These are phyloP conservation scores for Sciurus vulgaris DNA, from an alignment of 2,797 vertebrate species.

Conservation along the genomic window DNA sequence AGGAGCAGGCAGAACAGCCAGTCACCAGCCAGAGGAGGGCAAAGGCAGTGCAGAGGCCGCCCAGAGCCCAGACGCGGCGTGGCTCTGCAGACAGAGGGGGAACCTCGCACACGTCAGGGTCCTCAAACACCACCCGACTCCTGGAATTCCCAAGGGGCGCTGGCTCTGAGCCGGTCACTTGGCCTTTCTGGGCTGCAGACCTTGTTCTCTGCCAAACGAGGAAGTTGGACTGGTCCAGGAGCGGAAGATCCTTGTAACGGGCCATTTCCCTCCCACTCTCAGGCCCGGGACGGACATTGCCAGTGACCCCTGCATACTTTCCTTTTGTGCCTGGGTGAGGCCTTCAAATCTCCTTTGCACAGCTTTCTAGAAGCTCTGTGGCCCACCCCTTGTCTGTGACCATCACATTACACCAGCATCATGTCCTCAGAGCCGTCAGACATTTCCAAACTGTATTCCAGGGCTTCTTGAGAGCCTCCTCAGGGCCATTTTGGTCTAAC, in stretches of 20 bases:
- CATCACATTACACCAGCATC: neutral
- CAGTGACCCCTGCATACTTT: neutral
- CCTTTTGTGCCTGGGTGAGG: neutral
- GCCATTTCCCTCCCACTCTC: neutral
- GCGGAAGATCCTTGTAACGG: neutral
- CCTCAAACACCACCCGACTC: neutral
- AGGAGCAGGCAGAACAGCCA: neutral
- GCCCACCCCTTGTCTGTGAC: neutral
- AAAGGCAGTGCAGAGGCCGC: neutral
- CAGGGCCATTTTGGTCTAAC: neutral
- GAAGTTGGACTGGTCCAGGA: neutral
- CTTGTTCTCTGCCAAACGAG: neutral
- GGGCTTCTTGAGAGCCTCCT: neutral
- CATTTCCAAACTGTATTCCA: neutral
- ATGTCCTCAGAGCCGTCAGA: neutral
- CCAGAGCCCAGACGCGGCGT: neutral
- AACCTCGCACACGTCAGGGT: neutral
- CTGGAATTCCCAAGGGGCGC: neutral
- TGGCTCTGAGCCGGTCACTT: neutral
- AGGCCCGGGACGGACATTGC: constrained; percentile 7
- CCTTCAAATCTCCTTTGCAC: neutral
- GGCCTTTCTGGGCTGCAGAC: neutral
- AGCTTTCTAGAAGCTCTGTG: neutral
- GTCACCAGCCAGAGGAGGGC: neutral
- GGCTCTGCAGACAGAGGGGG: neutral